Conservation (phyloP, 2,113 vertebrate genomes). For the Archilochus colubris region DNA sequence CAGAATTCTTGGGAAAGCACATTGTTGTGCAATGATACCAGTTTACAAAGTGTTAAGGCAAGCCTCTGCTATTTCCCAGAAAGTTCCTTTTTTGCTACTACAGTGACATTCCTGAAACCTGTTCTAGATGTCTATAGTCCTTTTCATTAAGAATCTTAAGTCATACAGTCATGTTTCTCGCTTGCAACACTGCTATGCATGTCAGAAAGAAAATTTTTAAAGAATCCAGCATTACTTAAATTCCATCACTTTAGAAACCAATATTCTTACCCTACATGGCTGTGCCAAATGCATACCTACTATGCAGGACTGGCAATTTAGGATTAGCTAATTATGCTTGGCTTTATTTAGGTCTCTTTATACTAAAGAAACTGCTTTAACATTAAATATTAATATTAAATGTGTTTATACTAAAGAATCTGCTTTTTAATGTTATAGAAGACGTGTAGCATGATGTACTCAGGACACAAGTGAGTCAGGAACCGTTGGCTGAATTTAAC, state of each 20-base stretch:
- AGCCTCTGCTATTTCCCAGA: background rate
- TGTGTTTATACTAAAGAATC: background rate
- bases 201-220: background rate
- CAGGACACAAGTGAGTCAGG: background rate
- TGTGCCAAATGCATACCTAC: background rate
- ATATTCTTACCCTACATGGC: background rate
- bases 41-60: background rate
- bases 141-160: background rate
- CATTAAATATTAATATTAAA: too few species aligned
- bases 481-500: background rate
- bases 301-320: background rate
- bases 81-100: background rate
- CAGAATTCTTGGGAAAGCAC: background rate
- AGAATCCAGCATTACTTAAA: background rate
- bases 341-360: background rate
- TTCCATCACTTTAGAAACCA: background rate
- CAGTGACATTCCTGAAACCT: accelerated
- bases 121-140: accelerated
- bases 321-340: background rate
- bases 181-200: background rate
- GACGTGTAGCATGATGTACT: background rate
- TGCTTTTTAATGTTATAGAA: too few species aligned
- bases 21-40: background rate
- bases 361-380: background rate
- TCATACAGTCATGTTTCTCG: background rate